Base-by-base conservation (phyloP, 2,113 vertebrate genomes). In the Tympanuchus pallidicinctus region DNA sequence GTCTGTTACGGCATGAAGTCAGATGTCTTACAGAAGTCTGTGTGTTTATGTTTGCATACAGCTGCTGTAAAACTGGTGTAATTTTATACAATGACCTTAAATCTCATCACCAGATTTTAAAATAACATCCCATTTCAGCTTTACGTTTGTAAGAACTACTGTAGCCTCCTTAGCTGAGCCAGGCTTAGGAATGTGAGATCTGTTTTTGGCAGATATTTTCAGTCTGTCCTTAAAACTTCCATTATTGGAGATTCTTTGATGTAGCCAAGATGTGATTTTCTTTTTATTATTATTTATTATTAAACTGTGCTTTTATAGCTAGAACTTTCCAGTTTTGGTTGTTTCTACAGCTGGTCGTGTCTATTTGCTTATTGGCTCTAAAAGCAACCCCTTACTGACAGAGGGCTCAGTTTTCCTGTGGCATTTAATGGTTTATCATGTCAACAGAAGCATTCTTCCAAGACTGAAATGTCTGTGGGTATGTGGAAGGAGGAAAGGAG, bases 351-450 rank as follows among this genome's bases (percentile, higher is more conserved):
- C 90, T 96, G 83, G 70, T 92, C 50, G 45, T 88, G 77, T 85
- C 65, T 93, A 11, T 94, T 94, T 92, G 86, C 93, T 94, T 93
- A 73, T 76, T 92, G 84, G 90, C 80, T 92, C 73, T 84, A 36
- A 71, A 71, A 52, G 80, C 38, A 88, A 36, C 69, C 86, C 57
- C 43, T 83, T 88, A 64, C 61, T 81, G 65, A 88, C 60, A 66
- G 79, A 59, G 21, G 48, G 65, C 91, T 96, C 73, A 25, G 45
- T 93, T 95, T 94, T 88, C 80, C 61, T 86, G 38, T 81, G 81
- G 43, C 66, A 67, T 88, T 92, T 84, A 78, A 52, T 91, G 76
- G 63, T 74, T 50, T 8, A 60, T 82, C 72, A 42, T 73, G 67
- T 78, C 67, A 86, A 45, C 1, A 0, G 50, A 75, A 67, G 57